Evolutionary conservation across 2,797 vertebrate genomes (phyloP), one percentile per base, ranked within the genome.

Genomic region (Diglossa cyanea): DNA sequence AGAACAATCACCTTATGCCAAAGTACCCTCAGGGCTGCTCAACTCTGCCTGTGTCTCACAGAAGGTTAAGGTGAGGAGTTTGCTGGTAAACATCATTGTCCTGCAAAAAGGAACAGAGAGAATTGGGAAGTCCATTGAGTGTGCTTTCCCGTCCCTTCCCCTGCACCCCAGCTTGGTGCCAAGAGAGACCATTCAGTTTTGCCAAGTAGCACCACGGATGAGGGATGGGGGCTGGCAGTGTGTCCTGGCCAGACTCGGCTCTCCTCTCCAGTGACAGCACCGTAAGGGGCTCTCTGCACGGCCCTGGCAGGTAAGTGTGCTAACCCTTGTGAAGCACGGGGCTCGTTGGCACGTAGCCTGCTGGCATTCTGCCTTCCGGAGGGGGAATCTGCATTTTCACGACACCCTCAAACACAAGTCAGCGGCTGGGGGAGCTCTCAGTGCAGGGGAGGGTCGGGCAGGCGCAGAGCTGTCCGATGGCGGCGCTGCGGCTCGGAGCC

Each of bases 281-380:
- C 0, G 0, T 1, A 1, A 28, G 61, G 17, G 9, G 3, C 40
- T 30, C 67, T 25, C 55, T 24, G 45, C 50, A 4, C 0, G 7
- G 68, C 35, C 37, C 54, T 7, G 74, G 44, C 9, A 12, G 17
- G 77, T 4, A 42, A 33, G 18, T 0, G 1, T 3, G 19, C 51
- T 10, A 17, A 31, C 14, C 42, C 33, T 8, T 16, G 51, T 0
- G 2, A 50, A 61, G 45, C 58, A 10, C 3, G 0, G 65, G 24
- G 37, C 24, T 51, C 4, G 24, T 1, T 23, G 77, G 48, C 44
- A 7, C 1, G 0, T 0, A 20, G 61, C 57, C 48, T 23, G 70
- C 77, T 2, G 7, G 37, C 54, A 14, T 21, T 48, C 55, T 31
- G 88, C 63, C n/a, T 48, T n/a, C 6, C 2, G 60, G 5, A 58